phyloP scores from a whole-genome alignment of 2,797 vertebrate genomes.

The Lithobates pipiens region DNA sequence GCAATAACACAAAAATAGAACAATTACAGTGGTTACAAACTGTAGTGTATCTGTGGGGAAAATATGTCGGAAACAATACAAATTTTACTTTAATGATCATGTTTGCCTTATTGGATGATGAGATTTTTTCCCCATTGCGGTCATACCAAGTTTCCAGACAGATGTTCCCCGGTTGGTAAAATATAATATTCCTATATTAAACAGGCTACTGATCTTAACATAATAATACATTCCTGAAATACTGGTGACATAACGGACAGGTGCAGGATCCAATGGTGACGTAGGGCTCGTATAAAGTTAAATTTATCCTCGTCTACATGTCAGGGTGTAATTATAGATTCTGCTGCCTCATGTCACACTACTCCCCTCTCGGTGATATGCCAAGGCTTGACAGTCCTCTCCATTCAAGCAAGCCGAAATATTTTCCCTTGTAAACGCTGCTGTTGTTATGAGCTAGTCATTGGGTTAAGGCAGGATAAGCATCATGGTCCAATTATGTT shows the following conservation, averaged over 20 bases:
- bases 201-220: too few relatives aligned
- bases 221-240: background rate
- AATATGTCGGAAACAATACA: too few relatives aligned
- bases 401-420: slow-evolving; percentile 3
- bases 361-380: slow-evolving; percentile 1
- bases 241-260: background rate
- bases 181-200: too few relatives aligned
- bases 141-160: too few relatives aligned
- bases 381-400: slow-evolving; percentile 19
- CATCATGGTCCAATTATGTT: slow-evolving; percentile 37
- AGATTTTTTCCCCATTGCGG: too few relatives aligned
- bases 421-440: slow-evolving; percentile 41
- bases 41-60: too few relatives aligned
- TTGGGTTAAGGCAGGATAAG: slow-evolving; percentile 24
- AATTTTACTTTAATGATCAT: too few relatives aligned
- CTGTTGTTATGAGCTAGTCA: slow-evolving; percentile 44
- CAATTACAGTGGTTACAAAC: too few relatives aligned
- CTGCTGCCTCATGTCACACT: slow-evolving; percentile 22
- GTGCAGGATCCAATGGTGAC: slow-evolving; percentile 5
- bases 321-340: slow-evolving; percentile 33
- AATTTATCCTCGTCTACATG: slow-evolving; percentile 2
- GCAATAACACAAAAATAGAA: too few relatives aligned
- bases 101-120: too few relatives aligned
- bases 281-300: background rate
- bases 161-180: too few relatives aligned